These are phyloP conservation scores for Elgaria multicarinata DNA, from an alignment of 2,113 vertebrate genomes.

Conservation along the genomic window DNA sequence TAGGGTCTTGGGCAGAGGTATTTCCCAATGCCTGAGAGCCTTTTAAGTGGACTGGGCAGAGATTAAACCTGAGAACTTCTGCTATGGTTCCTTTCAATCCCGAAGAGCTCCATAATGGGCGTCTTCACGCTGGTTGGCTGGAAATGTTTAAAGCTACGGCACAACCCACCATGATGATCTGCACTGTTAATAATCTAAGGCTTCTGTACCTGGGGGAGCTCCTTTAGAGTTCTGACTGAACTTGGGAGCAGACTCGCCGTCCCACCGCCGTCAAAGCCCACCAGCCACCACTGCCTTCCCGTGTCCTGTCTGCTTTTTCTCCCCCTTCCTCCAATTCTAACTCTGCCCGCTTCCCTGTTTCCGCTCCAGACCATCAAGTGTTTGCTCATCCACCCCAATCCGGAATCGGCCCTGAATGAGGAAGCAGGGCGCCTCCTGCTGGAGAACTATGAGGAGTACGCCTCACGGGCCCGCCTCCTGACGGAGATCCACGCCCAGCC, in stretches of 20 bases:
- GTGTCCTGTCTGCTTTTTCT: neutral
- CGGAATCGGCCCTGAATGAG: slow-evolving; percentile 90
- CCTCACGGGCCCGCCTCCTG: slow-evolving; percentile 87
- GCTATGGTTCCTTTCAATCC: neutral
- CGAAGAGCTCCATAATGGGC: neutral
- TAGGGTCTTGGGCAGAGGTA: too few species aligned
- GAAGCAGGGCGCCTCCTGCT: slow-evolving; percentile 90
- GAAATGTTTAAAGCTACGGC: neutral
- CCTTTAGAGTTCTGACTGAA: too few species aligned
- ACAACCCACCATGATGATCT: neutral
- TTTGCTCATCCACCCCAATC: slow-evolving; percentile 94
- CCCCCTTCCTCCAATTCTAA: neutral
- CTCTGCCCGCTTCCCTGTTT: neutral
- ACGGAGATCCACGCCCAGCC: slow-evolving; percentile 89
- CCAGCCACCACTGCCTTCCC: too few species aligned
- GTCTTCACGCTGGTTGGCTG: neutral
- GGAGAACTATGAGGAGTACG: slow-evolving; percentile 92
- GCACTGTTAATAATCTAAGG: too few species aligned
- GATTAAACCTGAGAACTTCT: too few species aligned
- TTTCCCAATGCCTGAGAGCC: too few species aligned
- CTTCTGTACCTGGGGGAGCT: too few species aligned
- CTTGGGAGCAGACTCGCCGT: too few species aligned
- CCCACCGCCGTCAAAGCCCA: too few species aligned
- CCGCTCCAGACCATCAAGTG: slow-evolving; percentile 89
- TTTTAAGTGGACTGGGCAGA: too few species aligned